Percentiles rank a stretch among this genome's conserved stretches.
Conservation (phyloP, 2,797 vertebrate genomes). For the Chiloscyllium punctatum region DNA sequence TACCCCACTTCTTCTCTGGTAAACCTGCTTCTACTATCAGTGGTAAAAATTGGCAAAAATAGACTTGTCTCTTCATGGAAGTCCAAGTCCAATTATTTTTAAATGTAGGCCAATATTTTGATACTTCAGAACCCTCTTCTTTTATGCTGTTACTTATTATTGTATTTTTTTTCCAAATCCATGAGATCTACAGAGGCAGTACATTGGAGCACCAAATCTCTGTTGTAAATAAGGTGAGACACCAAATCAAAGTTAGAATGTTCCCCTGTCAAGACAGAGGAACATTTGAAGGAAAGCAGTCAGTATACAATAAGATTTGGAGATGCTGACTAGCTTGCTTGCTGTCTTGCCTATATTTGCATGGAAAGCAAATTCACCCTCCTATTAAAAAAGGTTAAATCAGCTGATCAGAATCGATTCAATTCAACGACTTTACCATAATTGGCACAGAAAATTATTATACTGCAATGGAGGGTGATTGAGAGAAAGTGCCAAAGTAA, state of each 20-base stretch:
- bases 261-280: background rate
- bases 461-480: background rate
- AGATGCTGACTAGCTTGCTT: background rate
- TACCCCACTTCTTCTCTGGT: background rate
- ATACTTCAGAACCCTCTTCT: background rate
- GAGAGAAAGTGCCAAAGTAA: background rate
- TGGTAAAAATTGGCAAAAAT: background rate
- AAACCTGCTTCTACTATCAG: background rate
- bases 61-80: conserved; percentile 9
- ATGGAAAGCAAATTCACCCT: background rate
- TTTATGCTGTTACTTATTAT: background rate
- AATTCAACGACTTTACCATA: background rate
- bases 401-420: background rate
- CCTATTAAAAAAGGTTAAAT: background rate
- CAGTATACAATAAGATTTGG: background rate
- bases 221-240: conserved; percentile 18
- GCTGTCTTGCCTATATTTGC: background rate
- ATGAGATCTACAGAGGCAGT: conserved; percentile 5
- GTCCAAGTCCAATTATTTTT: background rate
- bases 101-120: background rate
- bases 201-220: conserved; percentile 9
- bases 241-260: background rate
- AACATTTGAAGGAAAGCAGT: background rate
- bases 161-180: conserved; percentile 8
- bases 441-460: background rate